Base-by-base conservation (phyloP, 2,888 invertebrate genomes). In the Syritta pipiens region DNA sequence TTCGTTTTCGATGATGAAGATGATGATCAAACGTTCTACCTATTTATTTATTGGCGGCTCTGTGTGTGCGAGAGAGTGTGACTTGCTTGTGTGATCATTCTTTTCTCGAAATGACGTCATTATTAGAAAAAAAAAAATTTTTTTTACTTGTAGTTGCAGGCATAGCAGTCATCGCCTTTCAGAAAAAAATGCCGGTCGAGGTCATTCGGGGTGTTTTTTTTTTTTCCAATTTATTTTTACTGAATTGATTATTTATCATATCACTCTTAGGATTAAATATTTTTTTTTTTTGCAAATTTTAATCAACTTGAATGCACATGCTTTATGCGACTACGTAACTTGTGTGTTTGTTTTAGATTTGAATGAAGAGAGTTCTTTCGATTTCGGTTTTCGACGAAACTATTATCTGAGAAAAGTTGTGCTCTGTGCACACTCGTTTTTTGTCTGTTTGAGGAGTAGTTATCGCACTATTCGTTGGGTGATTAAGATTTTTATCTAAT, bases 161-260 rank as follows among this genome's bases (percentile, higher is more conserved):
- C 55, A 19, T 17, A 49, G 26, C 35, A 51, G 12, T 59, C 51
- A 71, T 37, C 44, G 51, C 42, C 30, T 59, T 65, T 57, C 55
- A 42, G 53, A 12, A 65, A 20, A 62, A 42, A 72, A 79, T 67
- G 55, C 62, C 62, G 79, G 79, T 74, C 79, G 62, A 79, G 79
- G 79, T 79, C 72, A 44, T 60, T 42, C 28, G 3, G 19, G 10
- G n/a, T 68, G 35, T 62, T 59, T 5, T 32, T 30, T 19, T 37
- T 57, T n/a, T 42, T 40, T 35, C 37, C 59, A 12, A 17, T 51
- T 17, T 22, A 17, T 49, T 40, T 46, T 60, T 26, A 12, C 17
- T 22, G 14, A 46, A 32, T 35, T 17, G 49, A 35, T 67, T 32
- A 37, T 44, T 44, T 46, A 42, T 53, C 32, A 20, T 51, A 9